Evolutionary conservation across 2,797 vertebrate genomes (phyloP), one percentile per base, ranked within the genome.

Genomic region (Tokudaia tokunoshimensis): DNA sequence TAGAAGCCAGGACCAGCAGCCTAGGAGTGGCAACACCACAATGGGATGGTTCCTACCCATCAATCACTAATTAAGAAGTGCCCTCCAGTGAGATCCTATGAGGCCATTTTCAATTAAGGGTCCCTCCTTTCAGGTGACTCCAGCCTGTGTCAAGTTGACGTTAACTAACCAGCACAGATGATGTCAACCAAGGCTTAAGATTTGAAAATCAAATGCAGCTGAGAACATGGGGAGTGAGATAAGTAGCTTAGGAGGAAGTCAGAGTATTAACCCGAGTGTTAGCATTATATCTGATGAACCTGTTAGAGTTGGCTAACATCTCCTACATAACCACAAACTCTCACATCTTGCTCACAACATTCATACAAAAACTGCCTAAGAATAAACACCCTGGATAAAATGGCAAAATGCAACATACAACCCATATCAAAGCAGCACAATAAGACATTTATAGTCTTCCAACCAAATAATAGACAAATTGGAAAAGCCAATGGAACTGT

Each of bases 361-460:
- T 19, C 41, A 31, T 41, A 41, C 8, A 90, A 70, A 19, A 94
- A 75, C 44, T 22, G 70, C n/a, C n/a, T 70, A 93, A 85, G 9
- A 89, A 34, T 31, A 84, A 91, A 47, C 44, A 81, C 61, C 29
- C 84, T 6, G 84, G n/a, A 34, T 80, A 52, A 15, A 67, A 91
- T 41, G n/a, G 41, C 52, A 91, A 67, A 85, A 61, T n/a, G 37
- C 3, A 59, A 8, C 52, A 92, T 57, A 61, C 80, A 89, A 85
- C 10, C 8, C 22, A 83, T 31, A 79, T 89, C 59, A 22, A n/a
- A 50, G 79, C 29, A 83, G 55, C 74, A 59, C 13, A 92, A 78
- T 50, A 86, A 83, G 91, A 94, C 29, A 41, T 50, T 92, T 94
- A 90, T 1, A 90, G 72, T 74, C 55, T 92, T 89, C 88, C 24